phyloP scores from a whole-genome alignment of 2,888 invertebrate genomes.

The Cryptophagus acutangulus region DNA sequence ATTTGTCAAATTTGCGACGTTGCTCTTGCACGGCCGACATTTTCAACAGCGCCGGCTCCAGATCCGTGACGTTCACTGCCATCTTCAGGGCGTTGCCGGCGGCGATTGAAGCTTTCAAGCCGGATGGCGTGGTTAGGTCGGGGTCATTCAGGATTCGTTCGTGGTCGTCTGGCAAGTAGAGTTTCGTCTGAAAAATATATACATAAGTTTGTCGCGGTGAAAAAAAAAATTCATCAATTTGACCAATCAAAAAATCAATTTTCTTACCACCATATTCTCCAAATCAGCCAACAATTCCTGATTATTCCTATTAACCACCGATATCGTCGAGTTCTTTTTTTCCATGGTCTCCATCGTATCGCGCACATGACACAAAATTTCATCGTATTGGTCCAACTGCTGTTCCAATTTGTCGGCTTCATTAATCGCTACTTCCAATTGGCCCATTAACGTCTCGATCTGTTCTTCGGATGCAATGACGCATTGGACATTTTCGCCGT shows the following conservation, averaged over 20 bases:
- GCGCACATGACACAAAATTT: conserved; percentile 74
- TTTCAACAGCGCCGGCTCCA: conserved; percentile 59
- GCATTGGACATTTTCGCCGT: conserved; percentile 88
- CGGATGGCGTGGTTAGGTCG: conserved; percentile 62
- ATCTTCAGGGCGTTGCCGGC: conserved; percentile 71
- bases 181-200: conserved; percentile 51
- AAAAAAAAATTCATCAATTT: conserved; percentile 6
- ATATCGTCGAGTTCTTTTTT: conserved; percentile 82
- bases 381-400: conserved; percentile 74
- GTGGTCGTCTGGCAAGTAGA: conserved; percentile 65
- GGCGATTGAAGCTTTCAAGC: conserved; percentile 58
- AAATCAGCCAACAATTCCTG: conserved; percentile 73
- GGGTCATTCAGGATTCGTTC: conserved; percentile 66
- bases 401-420: conserved; percentile 70
- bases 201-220: not conserved
- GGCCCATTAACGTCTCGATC: conserved; percentile 70
- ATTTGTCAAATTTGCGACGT: conserved; percentile 69
- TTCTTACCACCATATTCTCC: conserved; percentile 69
- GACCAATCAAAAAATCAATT: not conserved
- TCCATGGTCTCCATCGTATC: conserved; percentile 89
- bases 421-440: conserved; percentile 70
- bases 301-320: conserved; percentile 81
- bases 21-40: conserved; percentile 79
- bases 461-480: conserved; percentile 85
- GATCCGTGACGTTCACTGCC: conserved; percentile 67